A percentile compares a stretch with the other conserved stretches of the same genome.
These are phyloP conservation scores for Apostichopus californicus DNA, from an alignment of 35 echinoderm and acorn worm species.

Conservation along the genomic window DNA sequence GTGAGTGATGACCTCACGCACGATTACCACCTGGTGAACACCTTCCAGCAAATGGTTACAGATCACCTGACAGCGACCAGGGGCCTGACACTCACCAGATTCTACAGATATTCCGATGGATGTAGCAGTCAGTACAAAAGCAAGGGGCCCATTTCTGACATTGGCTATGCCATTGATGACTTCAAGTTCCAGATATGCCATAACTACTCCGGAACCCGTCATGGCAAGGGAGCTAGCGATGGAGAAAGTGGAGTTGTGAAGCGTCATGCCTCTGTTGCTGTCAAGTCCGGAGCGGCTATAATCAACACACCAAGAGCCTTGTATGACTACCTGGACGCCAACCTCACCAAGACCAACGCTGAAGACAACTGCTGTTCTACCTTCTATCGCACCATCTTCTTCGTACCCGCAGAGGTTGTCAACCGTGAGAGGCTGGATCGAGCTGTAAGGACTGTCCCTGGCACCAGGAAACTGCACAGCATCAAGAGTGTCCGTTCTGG, in stretches of 20 bases:
- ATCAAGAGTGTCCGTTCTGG: neutral
- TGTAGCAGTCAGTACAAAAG: conserved; percentile 81
- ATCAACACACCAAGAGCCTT: conserved; percentile 8
- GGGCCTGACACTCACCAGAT: neutral
- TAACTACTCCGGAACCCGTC: conserved; percentile 32
- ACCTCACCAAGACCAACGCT: neutral
- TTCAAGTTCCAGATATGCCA: conserved; percentile 39
- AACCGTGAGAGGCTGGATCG: conserved; percentile 1
- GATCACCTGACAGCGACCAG: neutral
- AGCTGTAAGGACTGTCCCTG: neutral
- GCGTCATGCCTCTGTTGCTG: neutral
- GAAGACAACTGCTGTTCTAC: neutral
- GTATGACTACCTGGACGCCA: neutral
- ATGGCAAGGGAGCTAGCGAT: conserved; percentile 50
- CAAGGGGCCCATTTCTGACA: conserved; percentile 79
- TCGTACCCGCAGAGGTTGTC: neutral
- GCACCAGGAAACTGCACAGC: conserved; percentile 2
- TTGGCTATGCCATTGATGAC: conserved; percentile 64
- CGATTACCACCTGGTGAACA: conserved; percentile 37
- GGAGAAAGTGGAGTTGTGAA: conserved; percentile 37
- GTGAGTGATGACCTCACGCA: conserved; percentile 45
- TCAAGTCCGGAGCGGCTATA: conserved; percentile 6
- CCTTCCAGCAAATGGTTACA: conserved; percentile 36
- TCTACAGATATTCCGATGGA: conserved; percentile 72
- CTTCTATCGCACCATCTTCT: conserved; percentile 21